phyloP scores from a whole-genome alignment of 2,113 vertebrate genomes.

The Aldabrachelys gigantea region DNA sequence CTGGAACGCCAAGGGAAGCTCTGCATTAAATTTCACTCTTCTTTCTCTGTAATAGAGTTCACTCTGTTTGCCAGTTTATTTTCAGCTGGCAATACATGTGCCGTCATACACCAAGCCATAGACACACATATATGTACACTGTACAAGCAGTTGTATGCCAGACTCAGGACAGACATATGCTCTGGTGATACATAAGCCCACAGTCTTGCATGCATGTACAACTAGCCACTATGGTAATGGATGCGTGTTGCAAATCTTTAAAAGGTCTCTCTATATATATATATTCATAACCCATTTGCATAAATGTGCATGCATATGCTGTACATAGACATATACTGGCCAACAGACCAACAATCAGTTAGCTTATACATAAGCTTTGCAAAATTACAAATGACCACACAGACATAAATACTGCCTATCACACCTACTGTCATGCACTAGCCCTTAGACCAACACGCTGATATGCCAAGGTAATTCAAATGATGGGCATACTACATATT shows the following conservation, averaged over 20 bases:
- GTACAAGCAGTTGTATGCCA: not conserved
- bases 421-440: accelerated
- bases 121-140: not conserved
- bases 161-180: not conserved
- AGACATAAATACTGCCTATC: not conserved
- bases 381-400: accelerated
- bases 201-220: not conserved
- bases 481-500: not conserved
- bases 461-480: accelerated
- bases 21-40: not conserved
- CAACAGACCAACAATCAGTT: not conserved
- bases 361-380: conserved; percentile 4
- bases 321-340: not conserved
- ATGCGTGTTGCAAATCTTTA: not conserved
- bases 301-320: not conserved
- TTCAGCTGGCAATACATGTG: not conserved
- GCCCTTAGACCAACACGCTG: not conserved
- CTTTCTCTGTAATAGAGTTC: not conserved
- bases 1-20: conserved; percentile 49
- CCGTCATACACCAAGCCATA: not conserved
- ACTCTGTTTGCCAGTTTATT: not conserved
- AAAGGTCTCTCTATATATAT: not conserved
- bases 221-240: not conserved
- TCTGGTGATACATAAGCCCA: not conserved
- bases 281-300: not conserved